Conservation (phyloP, 37 sponge, comb jelly and placozoan genomes). For the Amphimedon queenslandica region DNA sequence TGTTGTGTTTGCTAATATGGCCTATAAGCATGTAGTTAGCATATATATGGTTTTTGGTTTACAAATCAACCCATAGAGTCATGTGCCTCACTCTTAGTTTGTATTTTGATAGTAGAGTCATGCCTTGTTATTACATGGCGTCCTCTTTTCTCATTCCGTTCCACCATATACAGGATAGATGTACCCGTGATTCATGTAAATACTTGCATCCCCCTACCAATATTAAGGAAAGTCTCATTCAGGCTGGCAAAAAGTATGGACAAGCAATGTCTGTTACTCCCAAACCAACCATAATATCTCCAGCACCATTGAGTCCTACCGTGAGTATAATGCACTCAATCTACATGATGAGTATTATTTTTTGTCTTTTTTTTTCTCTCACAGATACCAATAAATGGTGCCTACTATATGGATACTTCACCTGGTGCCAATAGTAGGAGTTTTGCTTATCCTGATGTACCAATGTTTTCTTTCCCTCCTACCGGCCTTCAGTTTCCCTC, state of each 20-base stretch:
- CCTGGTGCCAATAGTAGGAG: neutral
- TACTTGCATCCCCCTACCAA: constrained; percentile 76
- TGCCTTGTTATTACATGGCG: too few relatives aligned
- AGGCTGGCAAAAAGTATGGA: constrained; percentile 60
- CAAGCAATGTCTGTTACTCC: constrained; percentile 26
- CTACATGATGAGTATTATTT: neutral
- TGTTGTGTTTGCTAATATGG: too few relatives aligned
- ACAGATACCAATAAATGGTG: neutral
- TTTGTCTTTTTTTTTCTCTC: neutral
- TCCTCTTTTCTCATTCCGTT: too few relatives aligned
- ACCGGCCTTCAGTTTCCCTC: neutral
- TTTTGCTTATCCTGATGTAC: neutral
- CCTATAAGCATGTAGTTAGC: too few relatives aligned
- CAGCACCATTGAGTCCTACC: neutral
- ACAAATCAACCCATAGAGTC: too few relatives aligned
- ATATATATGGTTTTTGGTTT: too few relatives aligned
- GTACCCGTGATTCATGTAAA: constrained; percentile 56
- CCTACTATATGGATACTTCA: neutral
- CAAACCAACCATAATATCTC: neutral
- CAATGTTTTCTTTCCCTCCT: neutral
- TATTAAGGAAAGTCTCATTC: constrained; percentile 60
- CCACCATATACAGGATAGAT: constrained; percentile 73
- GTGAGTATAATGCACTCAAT: too few relatives aligned
- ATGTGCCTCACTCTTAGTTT: too few relatives aligned
- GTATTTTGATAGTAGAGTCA: too few relatives aligned